Percentiles rank a stretch among this genome's conserved stretches.
Conservation (phyloP, 2,113 vertebrate genomes). For the Castor canadensis region DNA sequence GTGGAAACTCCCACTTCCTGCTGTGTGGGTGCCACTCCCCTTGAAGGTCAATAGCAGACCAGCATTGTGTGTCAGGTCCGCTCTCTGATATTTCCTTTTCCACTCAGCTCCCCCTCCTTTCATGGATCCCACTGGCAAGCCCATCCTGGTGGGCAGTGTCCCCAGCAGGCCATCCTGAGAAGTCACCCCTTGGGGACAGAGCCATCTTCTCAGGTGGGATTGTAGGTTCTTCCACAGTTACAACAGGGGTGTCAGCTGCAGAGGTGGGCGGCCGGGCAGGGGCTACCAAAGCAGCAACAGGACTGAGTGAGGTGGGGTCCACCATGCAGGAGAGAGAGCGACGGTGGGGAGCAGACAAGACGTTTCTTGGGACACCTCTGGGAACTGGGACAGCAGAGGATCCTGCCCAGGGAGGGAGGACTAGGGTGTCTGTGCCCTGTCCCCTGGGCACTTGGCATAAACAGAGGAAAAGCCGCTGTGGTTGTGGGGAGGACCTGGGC, state of each 20-base stretch:
- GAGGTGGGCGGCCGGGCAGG: no score
- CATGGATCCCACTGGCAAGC: not conserved
- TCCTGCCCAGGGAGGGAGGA: fast-evolving
- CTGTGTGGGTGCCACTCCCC: fast-evolving
- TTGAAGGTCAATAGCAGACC: not conserved
- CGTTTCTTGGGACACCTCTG: no score
- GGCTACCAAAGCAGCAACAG: no score
- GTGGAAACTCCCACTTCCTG: no score
- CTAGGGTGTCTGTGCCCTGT: no score
- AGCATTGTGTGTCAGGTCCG: fast-evolving
- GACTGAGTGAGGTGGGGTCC: fast-evolving
- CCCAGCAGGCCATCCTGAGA: not conserved
- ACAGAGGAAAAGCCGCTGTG: no score
- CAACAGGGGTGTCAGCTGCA: no score
- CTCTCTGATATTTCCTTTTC: not conserved
- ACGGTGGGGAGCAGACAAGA: not conserved
- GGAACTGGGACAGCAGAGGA: not conserved
- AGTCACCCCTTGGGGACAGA: no score
- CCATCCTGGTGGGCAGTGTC: no score
- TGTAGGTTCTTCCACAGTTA: no score
- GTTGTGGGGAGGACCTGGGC: fast-evolving
- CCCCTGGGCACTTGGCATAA: no score
- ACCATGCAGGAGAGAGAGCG: fast-evolving
- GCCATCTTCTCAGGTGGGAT: no score
- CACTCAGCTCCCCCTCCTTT: not conserved